Conservation (phyloP, 2,888 invertebrate genomes). For the Campoplex nolae region DNA sequence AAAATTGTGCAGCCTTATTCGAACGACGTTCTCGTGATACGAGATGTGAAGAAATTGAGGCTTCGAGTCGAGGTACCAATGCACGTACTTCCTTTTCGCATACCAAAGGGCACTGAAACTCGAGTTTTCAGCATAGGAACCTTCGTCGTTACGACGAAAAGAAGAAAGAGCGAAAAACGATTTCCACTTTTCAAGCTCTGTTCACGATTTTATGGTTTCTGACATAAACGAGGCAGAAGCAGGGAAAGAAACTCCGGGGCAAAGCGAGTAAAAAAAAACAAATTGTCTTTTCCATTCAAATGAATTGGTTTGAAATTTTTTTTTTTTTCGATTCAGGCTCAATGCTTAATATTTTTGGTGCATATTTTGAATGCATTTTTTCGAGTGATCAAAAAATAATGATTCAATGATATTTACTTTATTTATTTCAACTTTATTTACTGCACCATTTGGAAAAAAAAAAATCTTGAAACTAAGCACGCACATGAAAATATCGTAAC, state of each 20-base stretch:
- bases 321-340: background rate
- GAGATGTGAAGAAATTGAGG: background rate
- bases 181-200: conserved; percentile 59
- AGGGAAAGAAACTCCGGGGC: background rate
- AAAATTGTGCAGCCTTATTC: background rate
- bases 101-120: background rate
- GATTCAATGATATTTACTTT: too few species aligned
- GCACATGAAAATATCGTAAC: conserved; percentile 16
- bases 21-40: background rate
- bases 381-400: background rate
- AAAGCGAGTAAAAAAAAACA: background rate
- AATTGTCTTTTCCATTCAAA: too few species aligned
- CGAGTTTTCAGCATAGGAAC: conserved; percentile 44
- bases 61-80: background rate
- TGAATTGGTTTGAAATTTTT: too few species aligned
- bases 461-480: conserved; percentile 30
- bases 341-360: background rate
- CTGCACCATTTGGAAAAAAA: conserved; percentile 16
- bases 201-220: conserved; percentile 14
- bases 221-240: background rate
- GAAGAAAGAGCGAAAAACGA: conserved; percentile 44
- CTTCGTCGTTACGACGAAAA: conserved; percentile 20
- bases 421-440: conserved; percentile 10
- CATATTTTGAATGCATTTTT: background rate
- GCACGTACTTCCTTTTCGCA: background rate